Evolutionary conservation across 2,888 invertebrate species (phyloP).

Genomic region (Bedellia somnulentella): DNA sequence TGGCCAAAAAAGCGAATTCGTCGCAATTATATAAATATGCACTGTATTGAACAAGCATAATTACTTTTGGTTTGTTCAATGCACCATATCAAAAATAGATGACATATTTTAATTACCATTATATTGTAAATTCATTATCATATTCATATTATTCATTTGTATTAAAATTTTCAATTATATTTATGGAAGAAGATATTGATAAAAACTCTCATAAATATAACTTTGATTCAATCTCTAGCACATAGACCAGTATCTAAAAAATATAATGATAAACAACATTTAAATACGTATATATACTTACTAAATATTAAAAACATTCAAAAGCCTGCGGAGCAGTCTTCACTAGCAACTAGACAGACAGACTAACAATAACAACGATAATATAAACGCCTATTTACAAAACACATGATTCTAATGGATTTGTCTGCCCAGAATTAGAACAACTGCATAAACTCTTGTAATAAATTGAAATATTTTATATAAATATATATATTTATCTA

Average conservation of each 20-base stretch:
- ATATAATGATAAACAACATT: constrained; percentile 4
- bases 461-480: neutral
- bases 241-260: constrained; percentile 5
- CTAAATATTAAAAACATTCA: neutral
- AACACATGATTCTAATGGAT: neutral
- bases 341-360: neutral
- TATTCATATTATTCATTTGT: no score
- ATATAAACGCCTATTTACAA: neutral
- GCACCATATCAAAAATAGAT: no score
- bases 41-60: no score
- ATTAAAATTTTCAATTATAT: no score
- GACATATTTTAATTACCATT: constrained; percentile 27
- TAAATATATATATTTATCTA: neutral
- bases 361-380: neutral
- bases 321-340: neutral
- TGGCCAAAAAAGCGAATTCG: no score
- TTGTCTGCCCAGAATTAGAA: neutral
- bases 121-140: no score
- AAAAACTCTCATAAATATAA: no score
- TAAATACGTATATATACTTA: neutral
- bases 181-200: no score
- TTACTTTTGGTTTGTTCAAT: no score
- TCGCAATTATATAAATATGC: no score
- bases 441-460: neutral
- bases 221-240: no score